These are phyloP conservation scores for Eidolon helvum DNA, from an alignment of 2,113 vertebrate genomes.

Conservation along the genomic window DNA sequence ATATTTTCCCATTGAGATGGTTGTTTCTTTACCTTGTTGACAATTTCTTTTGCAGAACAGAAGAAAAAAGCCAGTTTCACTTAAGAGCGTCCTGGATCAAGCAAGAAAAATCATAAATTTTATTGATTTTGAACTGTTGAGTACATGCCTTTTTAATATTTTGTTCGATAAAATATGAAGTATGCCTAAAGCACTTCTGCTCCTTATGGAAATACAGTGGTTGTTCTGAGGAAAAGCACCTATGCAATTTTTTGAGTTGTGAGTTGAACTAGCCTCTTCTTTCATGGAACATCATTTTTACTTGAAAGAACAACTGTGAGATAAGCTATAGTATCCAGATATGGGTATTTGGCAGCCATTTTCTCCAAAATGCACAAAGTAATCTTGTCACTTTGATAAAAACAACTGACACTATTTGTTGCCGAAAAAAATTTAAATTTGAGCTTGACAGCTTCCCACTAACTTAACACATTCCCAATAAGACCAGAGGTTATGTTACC, in stretches of 20 bases:
- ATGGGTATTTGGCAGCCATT: neutral
- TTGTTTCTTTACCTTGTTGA: too few relatives aligned
- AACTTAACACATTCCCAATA: neutral
- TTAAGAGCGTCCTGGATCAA: neutral
- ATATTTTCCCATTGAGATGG: too few relatives aligned
- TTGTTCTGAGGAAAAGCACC: neutral
- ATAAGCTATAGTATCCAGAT: neutral
- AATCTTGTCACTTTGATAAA: neutral
- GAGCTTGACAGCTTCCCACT: neutral
- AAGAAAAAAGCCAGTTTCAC: neutral
- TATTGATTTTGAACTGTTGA: neutral
- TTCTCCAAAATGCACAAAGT: neutral
- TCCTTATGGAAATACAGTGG: neutral
- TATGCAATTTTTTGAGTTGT: neutral
- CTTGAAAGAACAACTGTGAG: neutral
- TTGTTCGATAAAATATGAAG: neutral
- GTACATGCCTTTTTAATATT: neutral
- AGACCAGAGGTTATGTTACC: neutral
- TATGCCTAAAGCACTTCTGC: neutral
- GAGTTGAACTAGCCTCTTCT: neutral
- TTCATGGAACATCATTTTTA: too few relatives aligned
- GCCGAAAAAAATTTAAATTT: neutral
- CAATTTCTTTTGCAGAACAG: too few relatives aligned
- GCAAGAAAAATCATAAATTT: neutral
- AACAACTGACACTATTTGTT: neutral